phyloP scores from a whole-genome alignment of 2,113 vertebrate genomes.

The Rhadina sibilatrix region DNA sequence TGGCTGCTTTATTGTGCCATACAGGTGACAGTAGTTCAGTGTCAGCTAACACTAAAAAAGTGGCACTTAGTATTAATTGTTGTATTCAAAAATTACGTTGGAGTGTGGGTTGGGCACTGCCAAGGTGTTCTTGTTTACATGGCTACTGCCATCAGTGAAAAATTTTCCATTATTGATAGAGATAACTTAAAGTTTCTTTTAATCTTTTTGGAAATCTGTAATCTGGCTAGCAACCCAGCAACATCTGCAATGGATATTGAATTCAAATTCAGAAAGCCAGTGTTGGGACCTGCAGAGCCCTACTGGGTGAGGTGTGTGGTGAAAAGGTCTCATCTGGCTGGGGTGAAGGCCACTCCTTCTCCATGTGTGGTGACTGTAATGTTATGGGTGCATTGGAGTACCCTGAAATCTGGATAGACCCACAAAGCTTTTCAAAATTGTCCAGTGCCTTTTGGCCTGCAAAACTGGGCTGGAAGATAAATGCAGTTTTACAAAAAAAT shows the following conservation, averaged over 20 bases:
- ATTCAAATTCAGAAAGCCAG: not conserved
- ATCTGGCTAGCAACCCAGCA: not conserved
- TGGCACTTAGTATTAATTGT: not conserved
- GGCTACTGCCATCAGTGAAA: not conserved
- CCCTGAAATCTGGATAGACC: not conserved
- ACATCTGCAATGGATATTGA: not conserved
- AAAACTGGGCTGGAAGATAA: not conserved
- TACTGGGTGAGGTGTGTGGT: fast-evolving
- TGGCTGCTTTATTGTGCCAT: not conserved
- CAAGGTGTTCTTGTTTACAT: not conserved
- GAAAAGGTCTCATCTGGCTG: not conserved
- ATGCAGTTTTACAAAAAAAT: not conserved
- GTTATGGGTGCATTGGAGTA: not conserved
- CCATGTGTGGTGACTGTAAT: no score
- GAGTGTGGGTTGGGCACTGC: not conserved
- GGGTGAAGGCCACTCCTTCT: not conserved
- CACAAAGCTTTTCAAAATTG: not conserved
- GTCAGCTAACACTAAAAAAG: not conserved
- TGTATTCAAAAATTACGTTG: not conserved
- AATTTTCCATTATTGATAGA: fast-evolving
- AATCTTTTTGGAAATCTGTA: not conserved
- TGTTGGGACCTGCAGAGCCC: not conserved
- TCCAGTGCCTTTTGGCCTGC: not conserved
- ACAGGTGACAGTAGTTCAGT: not conserved
- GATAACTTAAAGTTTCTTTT: not conserved